phyloP scores from a whole-genome alignment of 2,113 vertebrate genomes.

The Clarias batrachus region DNA sequence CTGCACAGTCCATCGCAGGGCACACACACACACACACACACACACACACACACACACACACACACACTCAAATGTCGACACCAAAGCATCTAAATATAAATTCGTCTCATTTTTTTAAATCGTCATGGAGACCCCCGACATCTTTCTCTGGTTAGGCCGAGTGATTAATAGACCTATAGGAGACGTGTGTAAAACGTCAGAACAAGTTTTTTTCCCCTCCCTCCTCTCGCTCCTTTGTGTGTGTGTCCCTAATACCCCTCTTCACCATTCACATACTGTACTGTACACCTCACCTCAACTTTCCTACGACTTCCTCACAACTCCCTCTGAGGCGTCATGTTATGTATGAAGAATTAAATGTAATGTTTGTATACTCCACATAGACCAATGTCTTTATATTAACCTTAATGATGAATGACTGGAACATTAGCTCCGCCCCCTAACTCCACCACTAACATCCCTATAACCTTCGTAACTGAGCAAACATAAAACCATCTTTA shows the following conservation, averaged over 20 bases:
- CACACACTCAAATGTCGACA: neutral
- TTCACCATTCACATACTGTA: neutral
- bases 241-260: neutral
- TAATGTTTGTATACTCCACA: neutral
- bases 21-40: neutral
- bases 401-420: neutral
- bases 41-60: conserved; percentile 14
- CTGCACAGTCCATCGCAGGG: too few relatives aligned
- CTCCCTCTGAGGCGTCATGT: too few relatives aligned
- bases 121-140: conserved; percentile 37
- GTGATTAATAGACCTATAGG: conserved; percentile 41
- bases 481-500: too few relatives aligned
- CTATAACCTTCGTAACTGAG: neutral
- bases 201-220: neutral
- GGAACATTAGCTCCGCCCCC: neutral
- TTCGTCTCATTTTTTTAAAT: neutral
- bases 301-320: neutral
- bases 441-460: neutral
- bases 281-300: neutral
- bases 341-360: neutral
- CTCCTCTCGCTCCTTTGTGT: neutral
- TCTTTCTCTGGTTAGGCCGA: conserved; percentile 57
- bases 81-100: conserved; percentile 38
- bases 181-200: neutral
- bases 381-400: neutral